Evolutionary conservation across 2,797 vertebrate genomes (phyloP).

Genomic region (Nothura maculosa): DNA sequence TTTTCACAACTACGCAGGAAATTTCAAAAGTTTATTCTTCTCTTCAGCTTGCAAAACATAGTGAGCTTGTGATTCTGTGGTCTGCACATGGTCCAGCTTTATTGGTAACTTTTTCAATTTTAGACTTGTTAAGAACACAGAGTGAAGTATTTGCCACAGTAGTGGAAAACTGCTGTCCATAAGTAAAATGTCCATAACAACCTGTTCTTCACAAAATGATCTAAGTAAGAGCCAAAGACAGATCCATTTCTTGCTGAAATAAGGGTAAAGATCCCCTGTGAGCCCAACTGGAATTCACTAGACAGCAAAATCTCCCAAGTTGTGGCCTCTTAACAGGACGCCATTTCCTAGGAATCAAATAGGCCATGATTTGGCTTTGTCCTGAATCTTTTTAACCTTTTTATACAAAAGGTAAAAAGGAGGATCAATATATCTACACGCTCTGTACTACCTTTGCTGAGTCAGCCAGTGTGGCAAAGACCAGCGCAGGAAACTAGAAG

Average conservation of each 20-base stretch:
- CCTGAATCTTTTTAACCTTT: conserved; percentile 37
- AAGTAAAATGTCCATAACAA: background rate
- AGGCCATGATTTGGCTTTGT: background rate
- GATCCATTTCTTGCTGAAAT: background rate
- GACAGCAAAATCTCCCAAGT: background rate
- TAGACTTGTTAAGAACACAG: conserved; percentile 26
- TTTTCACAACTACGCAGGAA: background rate
- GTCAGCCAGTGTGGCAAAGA: background rate
- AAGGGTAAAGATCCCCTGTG: background rate
- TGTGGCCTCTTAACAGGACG: background rate
- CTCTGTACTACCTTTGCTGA: background rate
- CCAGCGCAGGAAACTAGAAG: background rate
- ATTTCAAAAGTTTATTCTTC: background rate
- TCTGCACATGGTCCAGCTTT: background rate
- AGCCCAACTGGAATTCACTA: background rate
- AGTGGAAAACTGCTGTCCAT: background rate
- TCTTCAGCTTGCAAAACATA: background rate
- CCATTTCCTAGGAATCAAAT: background rate
- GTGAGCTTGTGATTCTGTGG: background rate
- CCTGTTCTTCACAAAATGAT: background rate
- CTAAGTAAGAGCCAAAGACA: background rate
- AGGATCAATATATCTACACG: background rate
- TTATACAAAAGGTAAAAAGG: background rate
- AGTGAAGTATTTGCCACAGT: background rate
- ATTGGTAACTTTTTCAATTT: conserved; percentile 16